phyloP scores from a whole-genome alignment of 2,888 invertebrate genomes.

The Zonitis immaculata region DNA sequence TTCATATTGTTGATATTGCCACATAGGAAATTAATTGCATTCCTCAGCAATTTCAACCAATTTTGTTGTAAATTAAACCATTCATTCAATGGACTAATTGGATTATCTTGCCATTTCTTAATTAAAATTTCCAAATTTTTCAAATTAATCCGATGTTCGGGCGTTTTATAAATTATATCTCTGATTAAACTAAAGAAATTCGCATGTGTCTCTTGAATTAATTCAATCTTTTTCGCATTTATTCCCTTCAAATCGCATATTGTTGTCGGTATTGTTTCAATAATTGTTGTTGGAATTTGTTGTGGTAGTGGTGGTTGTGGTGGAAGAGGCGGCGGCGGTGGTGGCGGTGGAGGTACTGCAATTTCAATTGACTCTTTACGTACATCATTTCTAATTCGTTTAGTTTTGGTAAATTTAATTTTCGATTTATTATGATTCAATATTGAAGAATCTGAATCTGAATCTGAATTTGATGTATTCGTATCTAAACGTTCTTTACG shows the following conservation, averaged over 20 bases:
- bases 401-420: constrained; percentile 17
- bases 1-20: constrained; percentile 63
- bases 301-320: neutral
- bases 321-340: neutral
- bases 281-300: neutral
- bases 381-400: constrained; percentile 19
- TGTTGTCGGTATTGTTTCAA: neutral
- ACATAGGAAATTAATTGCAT: constrained; percentile 77
- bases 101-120: constrained; percentile 70
- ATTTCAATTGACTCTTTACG: constrained; percentile 18
- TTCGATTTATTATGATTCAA: constrained; percentile 21
- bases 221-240: constrained; percentile 70
- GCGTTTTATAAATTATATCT: constrained; percentile 80
- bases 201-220: constrained; percentile 77
- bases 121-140: constrained; percentile 70
- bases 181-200: constrained; percentile 85
- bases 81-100: constrained; percentile 75
- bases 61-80: constrained; percentile 70
- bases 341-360: constrained; percentile 2
- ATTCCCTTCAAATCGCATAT: constrained; percentile 56
- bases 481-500: neutral
- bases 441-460: constrained; percentile 38
- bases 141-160: constrained; percentile 78
- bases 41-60: constrained; percentile 70
- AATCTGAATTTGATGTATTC: constrained; percentile 41